phyloP scores from a whole-genome alignment of 1,140 invertebrate genomes.

The Odontomachus brunneus region DNA sequence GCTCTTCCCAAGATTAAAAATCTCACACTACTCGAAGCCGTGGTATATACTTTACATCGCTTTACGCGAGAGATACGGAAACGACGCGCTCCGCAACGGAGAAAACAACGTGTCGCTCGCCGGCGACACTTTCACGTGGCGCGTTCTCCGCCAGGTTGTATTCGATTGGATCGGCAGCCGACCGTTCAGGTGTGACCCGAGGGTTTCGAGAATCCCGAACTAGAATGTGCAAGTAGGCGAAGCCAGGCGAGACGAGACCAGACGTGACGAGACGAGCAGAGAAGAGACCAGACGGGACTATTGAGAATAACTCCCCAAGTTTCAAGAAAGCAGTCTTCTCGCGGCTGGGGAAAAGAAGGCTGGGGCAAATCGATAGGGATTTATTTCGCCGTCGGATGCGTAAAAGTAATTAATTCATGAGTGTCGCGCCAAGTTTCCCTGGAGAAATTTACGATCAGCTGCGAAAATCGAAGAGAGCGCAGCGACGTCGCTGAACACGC shows the following conservation, averaged over 20 bases:
- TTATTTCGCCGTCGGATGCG: constrained; percentile 10
- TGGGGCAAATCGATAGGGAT: constrained; percentile 9
- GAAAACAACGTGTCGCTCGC: constrained; percentile 34
- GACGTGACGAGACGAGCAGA: background rate
- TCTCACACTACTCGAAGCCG: constrained; percentile 35
- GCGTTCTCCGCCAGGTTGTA: constrained; percentile 47
- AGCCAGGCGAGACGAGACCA: background rate
- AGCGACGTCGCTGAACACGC: background rate
- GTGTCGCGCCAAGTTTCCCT: constrained; percentile 18
- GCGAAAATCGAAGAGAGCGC: constrained; percentile 51
- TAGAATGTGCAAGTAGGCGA: constrained; percentile 44
- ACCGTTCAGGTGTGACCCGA: constrained; percentile 39
- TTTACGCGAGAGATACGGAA: constrained; percentile 36
- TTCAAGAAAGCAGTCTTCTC: constrained; percentile 24
- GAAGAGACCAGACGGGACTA: too few relatives aligned
- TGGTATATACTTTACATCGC: constrained; percentile 57
- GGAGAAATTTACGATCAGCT: constrained; percentile 39
- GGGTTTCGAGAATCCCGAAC: constrained; percentile 33
- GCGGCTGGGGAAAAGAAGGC: background rate
- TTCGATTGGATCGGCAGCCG: constrained; percentile 39
- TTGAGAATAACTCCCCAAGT: constrained; percentile 4
- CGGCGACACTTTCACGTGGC: background rate
- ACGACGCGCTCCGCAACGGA: background rate
- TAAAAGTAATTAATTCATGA: constrained; percentile 57
- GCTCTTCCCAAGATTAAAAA: constrained; percentile 59